phyloP scores from a whole-genome alignment of 2,113 vertebrate genomes.

The Seriola rivoliana region DNA sequence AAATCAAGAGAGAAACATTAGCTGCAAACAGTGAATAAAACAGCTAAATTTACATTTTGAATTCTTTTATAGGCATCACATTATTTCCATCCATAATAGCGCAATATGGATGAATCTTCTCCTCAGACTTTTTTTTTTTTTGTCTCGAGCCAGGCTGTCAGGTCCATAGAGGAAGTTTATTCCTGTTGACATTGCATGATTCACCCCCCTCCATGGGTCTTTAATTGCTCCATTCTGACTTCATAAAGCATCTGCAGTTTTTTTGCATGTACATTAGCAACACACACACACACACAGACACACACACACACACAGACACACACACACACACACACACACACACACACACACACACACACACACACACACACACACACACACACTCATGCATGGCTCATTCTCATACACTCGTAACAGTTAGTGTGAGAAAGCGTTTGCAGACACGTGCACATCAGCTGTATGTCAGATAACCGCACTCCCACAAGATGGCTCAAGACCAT shows the following conservation, averaged over 20 bases:
- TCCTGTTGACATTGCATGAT: slow-evolving; percentile 61
- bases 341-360: too few relatives aligned
- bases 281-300: too few relatives aligned
- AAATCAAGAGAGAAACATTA: slow-evolving; percentile 40
- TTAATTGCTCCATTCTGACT: slow-evolving; percentile 66
- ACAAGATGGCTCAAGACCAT: slow-evolving; percentile 46
- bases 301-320: too few relatives aligned
- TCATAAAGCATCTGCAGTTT: slow-evolving; percentile 46
- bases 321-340: too few relatives aligned
- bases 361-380: too few relatives aligned
- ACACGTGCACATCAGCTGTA: slow-evolving; percentile 47
- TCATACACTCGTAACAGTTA: too few relatives aligned
- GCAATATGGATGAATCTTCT: slow-evolving; percentile 41
- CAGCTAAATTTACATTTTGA: slow-evolving; percentile 31
- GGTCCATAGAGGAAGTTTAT: slow-evolving; percentile 56
- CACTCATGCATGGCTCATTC: too few relatives aligned
- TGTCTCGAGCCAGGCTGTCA: slow-evolving; percentile 39
- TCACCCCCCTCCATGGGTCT: slow-evolving; percentile 46
- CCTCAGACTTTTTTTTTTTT: slow-evolving; percentile 1
- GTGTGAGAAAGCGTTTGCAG: not conserved
- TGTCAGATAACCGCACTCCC: slow-evolving; percentile 43
- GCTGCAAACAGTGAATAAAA: slow-evolving; percentile 36
- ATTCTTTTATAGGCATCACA: slow-evolving; percentile 24
- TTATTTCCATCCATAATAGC: slow-evolving; percentile 35
- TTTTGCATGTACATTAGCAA: not conserved